These are phyloP conservation scores for Aythya baeri DNA, from an alignment of 2,113 vertebrate genomes.

Conservation along the genomic window DNA sequence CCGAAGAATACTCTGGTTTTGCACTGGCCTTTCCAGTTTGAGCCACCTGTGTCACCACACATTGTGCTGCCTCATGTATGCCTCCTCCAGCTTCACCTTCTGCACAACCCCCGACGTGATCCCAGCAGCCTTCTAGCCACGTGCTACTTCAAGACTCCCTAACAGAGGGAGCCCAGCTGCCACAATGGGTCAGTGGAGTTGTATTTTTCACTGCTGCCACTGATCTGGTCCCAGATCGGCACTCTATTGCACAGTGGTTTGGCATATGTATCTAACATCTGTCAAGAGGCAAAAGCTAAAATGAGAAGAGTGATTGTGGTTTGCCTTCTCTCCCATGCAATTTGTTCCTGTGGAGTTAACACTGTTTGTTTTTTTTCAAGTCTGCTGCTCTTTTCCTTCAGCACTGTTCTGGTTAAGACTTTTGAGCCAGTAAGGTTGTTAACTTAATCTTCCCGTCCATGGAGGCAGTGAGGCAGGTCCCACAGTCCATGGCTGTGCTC, in stretches of 20 bases:
- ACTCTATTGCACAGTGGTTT: conserved; percentile 35
- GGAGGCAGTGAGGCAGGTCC: conserved; percentile 94
- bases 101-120: background rate
- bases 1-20: background rate
- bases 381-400: background rate
- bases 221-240: background rate
- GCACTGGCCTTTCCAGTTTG: background rate
- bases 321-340: background rate
- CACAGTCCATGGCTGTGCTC: conserved; percentile 96
- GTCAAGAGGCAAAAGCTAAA: conserved; percentile 39
- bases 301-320: background rate
- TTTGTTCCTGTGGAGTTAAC: conserved; percentile 20
- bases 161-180: background rate
- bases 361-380: background rate
- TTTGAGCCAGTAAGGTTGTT: conserved; percentile 94
- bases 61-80: background rate
- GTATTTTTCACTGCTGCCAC: background rate
- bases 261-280: background rate
- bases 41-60: background rate
- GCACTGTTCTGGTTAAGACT: conserved; percentile 67
- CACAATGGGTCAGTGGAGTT: conserved; percentile 2
- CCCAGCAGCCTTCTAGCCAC: background rate
- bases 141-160: background rate
- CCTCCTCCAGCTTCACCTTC: background rate
- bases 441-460: conserved; percentile 98